Conservation (phyloP, 2,113 vertebrate species). For the Noctilio leporinus region DNA sequence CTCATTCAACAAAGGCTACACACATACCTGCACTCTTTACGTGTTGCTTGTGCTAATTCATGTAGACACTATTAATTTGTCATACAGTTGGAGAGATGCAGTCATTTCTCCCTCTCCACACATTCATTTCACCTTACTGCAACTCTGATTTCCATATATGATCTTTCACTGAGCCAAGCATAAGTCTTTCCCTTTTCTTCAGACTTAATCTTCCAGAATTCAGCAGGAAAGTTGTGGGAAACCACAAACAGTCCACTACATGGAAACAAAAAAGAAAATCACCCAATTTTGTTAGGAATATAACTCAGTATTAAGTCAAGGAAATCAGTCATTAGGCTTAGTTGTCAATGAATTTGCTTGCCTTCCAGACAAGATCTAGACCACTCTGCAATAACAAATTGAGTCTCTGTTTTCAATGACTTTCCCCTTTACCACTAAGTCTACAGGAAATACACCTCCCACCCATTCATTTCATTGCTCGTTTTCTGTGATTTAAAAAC, state of each 20-base stretch:
- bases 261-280: background rate
- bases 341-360: background rate
- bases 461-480: background rate
- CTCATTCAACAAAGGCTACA: background rate
- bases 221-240: background rate
- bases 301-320: background rate
- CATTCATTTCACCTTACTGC: background rate
- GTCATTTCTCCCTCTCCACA: background rate
- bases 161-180: background rate
- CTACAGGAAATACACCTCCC: background rate
- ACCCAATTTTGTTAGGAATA: background rate
- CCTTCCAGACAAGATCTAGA: background rate
- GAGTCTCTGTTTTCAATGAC: background rate
- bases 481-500: background rate
- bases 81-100: background rate
- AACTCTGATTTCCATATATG: background rate
- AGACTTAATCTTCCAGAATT: background rate
- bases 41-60: fast-evolving
- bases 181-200: background rate
- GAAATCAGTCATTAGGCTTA: background rate
- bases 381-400: background rate
- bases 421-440: background rate
- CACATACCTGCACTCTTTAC: fast-evolving
- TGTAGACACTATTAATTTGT: background rate
- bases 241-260: background rate